Percentiles rank a stretch among this genome's conserved stretches.
Conservation (phyloP, 2,888 invertebrate genomes). For the Abscondita cerata region DNA sequence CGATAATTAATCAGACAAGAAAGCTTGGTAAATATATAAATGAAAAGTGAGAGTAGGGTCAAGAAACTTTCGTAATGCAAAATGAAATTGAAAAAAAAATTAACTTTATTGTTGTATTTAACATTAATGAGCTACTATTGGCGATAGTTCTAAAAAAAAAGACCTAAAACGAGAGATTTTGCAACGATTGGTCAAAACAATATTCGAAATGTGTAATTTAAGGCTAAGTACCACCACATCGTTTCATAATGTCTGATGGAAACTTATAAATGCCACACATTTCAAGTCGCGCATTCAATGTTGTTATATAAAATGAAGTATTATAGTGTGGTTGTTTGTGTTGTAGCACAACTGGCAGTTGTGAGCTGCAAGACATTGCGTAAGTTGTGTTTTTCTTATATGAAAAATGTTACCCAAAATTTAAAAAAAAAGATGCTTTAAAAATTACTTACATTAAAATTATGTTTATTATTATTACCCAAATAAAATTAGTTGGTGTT, state of each 20-base stretch:
- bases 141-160: too few relatives aligned
- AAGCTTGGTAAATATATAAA: not conserved
- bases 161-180: too few relatives aligned
- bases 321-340: conserved; percentile 3
- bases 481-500: too few relatives aligned
- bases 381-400: conserved; percentile 2
- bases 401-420: not conserved
- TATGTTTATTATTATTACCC: too few relatives aligned
- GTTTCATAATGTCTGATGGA: not conserved
- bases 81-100: not conserved
- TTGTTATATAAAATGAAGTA: conserved; percentile 9
- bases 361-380: conserved; percentile 6
- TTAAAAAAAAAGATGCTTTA: too few relatives aligned
- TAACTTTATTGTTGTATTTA: not conserved
- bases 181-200: too few relatives aligned
- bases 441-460: not conserved
- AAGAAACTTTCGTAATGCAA: conserved; percentile 2
- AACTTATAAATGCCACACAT: conserved; percentile 2
- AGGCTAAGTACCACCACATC: conserved; percentile 3
- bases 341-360: not conserved
- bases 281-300: not conserved
- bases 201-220: not conserved
- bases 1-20: conserved; percentile 1
- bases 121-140: too few relatives aligned
- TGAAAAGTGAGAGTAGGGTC: conserved; percentile 9